Evolutionary conservation across 2,888 invertebrate species (phyloP), one percentile per base, ranked within the genome.

Genomic region (Mellilla xanthometata): DNA sequence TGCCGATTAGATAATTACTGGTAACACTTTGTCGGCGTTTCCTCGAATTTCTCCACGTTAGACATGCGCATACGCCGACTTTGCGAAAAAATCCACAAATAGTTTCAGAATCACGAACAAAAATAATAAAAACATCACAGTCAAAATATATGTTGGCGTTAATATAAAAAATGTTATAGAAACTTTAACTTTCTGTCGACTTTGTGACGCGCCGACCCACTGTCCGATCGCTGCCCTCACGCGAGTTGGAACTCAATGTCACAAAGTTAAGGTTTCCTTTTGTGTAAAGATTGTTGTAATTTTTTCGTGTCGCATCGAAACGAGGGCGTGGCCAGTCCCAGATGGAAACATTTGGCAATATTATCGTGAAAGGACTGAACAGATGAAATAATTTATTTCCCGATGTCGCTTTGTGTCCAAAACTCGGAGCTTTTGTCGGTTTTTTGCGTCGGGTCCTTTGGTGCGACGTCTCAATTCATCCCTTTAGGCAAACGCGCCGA

Each of bases 271-370:
- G 46, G 33, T 15, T 12, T 28, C 8, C 10, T 26, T 33, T 42
- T 7, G n/a, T 24, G 5, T 22, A 29, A 2, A 0, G 54, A 49
- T 49, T 12, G 23, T 39, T 43, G 42, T 51, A 44, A 32, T 34
- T 46, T 49, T 58, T 71, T 71, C 68, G 47, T 62, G 65, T 71
- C 68, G 67, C 71, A 70, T 68, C 72, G 72, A 56, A 68, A 56
- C 54, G 75, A 72, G 82, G 89, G 89, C 89, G 89, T 88, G 86
- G 89, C 77, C 65, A 72, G 79, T 80, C 73, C 77, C 82, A 79
- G 87, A 88, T 89, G 80, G 87, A 88, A 89, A 89, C 89, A 89
- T 89, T 89, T 88, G 89, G 87, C 79, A 89, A 89, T 88, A 88
- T 89, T 88, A 87, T 86, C 81, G 76, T 85, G 85, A 87, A 88